These are phyloP conservation scores for Sylvia atricapilla DNA, from an alignment of 2,113 vertebrate genomes.

Conservation along the genomic window DNA sequence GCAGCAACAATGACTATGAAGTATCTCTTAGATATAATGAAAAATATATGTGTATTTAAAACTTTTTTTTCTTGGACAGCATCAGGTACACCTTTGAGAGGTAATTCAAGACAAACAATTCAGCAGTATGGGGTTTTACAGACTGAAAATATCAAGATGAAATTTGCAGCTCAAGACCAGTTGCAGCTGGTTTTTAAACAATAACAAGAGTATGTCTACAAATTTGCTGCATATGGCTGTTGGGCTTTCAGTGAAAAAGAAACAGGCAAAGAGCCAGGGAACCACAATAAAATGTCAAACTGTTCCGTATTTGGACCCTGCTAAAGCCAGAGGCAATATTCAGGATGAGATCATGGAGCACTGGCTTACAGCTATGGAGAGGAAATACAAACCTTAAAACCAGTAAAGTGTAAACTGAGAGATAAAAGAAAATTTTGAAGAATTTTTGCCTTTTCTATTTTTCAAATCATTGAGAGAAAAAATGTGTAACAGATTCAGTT, in stretches of 20 bases:
- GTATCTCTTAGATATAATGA: background rate
- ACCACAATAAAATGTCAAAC: slow-evolving; percentile 61
- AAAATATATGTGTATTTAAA: background rate
- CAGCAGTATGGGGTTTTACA: background rate
- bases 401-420: background rate
- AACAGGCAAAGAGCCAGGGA: slow-evolving; percentile 12
- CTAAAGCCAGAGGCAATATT: slow-evolving; percentile 40
- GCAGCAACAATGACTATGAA: background rate
- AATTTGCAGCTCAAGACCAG: background rate
- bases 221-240: slow-evolving; percentile 14
- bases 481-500: background rate
- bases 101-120: background rate
- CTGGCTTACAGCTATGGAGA: background rate
- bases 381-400: background rate
- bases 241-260: slow-evolving; percentile 13
- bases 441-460: background rate
- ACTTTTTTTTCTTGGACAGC: background rate
- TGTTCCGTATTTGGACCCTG: slow-evolving; percentile 45
- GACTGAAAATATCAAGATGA: background rate
- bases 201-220: background rate
- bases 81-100: background rate
- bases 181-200: slow-evolving; percentile 35
- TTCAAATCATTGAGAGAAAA: background rate
- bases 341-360: background rate
- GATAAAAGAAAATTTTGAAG: background rate